These are phyloP conservation scores for Megaceryle maxima DNA, from an alignment of 2,113 vertebrate species.

Conservation along the genomic window DNA sequence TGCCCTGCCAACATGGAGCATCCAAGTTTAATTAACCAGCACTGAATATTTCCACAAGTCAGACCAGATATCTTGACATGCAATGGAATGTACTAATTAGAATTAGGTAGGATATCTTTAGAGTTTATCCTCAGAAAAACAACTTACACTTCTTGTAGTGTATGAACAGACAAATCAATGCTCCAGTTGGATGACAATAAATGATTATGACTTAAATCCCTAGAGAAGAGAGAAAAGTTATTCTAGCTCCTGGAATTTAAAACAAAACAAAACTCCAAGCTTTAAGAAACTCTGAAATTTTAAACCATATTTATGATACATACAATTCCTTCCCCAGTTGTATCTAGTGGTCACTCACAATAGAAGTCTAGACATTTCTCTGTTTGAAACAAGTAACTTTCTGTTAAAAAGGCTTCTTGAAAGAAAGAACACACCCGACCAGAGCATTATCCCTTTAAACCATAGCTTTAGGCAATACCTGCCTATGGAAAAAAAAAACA, in stretches of 20 bases:
- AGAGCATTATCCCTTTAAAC: background rate
- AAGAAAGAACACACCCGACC: background rate
- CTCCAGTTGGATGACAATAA: slow-evolving; percentile 76
- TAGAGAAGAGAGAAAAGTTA: slow-evolving; percentile 48
- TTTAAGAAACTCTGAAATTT: background rate
- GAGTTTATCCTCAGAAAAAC: background rate
- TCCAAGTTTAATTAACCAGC: background rate
- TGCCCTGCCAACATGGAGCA: background rate
- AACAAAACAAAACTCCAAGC: background rate
- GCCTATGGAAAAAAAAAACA: background rate
- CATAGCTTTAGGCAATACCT: background rate
- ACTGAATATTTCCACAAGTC: background rate
- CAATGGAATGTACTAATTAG: background rate
- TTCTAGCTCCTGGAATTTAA: background rate
- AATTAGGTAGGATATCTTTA: background rate
- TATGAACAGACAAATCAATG: slow-evolving; percentile 68
- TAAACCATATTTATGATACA: background rate
- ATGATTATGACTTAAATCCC: slow-evolving; percentile 82
- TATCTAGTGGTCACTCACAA: background rate
- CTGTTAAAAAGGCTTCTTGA: background rate
- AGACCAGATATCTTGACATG: background rate
- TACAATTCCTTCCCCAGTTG: background rate
- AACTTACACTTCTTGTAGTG: slow-evolving; percentile 83
- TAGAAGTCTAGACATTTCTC: background rate
- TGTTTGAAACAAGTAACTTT: background rate